Conservation (phyloP, 2,888 invertebrate genomes). For the Pseudococcus jackbeardsleyi region DNA sequence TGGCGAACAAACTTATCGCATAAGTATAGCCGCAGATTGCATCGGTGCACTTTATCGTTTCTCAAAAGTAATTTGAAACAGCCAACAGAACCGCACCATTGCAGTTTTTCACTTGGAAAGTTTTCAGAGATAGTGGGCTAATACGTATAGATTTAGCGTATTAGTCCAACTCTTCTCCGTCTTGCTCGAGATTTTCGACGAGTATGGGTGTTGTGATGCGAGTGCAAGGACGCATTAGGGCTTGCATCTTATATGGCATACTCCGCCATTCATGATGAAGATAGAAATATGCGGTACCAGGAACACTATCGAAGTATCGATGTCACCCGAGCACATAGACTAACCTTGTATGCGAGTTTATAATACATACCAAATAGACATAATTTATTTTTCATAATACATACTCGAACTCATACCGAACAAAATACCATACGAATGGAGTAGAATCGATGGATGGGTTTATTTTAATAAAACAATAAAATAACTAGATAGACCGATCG, state of each 20-base stretch:
- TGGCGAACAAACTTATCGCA: slow-evolving; percentile 22
- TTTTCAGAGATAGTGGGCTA: not conserved
- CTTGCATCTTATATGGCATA: not conserved
- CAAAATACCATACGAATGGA: not conserved
- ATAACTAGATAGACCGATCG: not conserved
- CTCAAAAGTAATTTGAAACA: slow-evolving; percentile 38
- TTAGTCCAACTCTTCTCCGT: not conserved
- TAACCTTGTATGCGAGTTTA: slow-evolving; percentile 6
- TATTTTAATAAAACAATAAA: slow-evolving; percentile 50
- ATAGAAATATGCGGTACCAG: not conserved
- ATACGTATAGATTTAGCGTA: slow-evolving; percentile 24
- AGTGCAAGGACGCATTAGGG: not conserved
- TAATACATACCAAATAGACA: not conserved
- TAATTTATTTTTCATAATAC: slow-evolving; percentile 15
- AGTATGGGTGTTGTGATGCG: not conserved
- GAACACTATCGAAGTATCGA: not conserved
- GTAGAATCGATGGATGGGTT: not conserved
- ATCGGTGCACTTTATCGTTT: slow-evolving; percentile 39
- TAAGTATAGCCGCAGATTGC: slow-evolving; percentile 16
- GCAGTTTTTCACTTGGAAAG: slow-evolving; percentile 40
- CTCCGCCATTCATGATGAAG: too few relatives aligned
- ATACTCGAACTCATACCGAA: not conserved
- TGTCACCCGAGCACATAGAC: slow-evolving; percentile 8
- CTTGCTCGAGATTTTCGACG: not conserved
- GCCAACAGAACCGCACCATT: slow-evolving; percentile 28